Evolutionary conservation across 53 echinoderm and acorn worm genomes (phyloP), one percentile per base, ranked within the genome.

Genomic region (Luidia sarsii): DNA sequence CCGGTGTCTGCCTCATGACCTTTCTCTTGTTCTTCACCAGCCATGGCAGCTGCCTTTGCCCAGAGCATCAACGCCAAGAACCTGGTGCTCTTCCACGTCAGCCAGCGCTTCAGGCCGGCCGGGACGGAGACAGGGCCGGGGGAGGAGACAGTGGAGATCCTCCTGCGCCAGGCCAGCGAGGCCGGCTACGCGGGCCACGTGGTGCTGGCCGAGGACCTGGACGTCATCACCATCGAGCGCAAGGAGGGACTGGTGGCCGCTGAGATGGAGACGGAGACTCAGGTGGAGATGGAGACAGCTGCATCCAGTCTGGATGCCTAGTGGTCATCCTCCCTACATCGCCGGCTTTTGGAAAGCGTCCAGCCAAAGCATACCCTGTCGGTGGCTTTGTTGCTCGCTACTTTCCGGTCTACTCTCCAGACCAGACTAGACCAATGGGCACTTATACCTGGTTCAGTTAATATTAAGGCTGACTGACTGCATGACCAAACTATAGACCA

Each of bases 31-130:
- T 4, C 37, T 38, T 18, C 11, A 53, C 33, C 24, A 88, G 88
- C 41, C 34, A 88, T 88, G 88, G 88, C 80, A 51, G 88, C 72
- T 20, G 54, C 62, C 21, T 82, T 88, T 82, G 88, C 82, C 27
- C 45, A 45, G 20, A 65, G 81, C 24, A 71, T 88, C 41, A 64
- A 73, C n/a, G 82, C 82, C 66, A 88, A 72, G 66, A 82, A 70
- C 33, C 74, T 88, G 1, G 50, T 88, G 2, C 65, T 88, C 27
- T 82, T 82, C 39, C 88, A 88, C 27, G 82, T 88, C 61, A 88
- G 88, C 74, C 88, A 88, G 31, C 72, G 88, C 20, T 88, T 72
- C 59, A 88, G 60, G 65, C 20, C 75, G 9, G 4, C 36, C 13
- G 35, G 56, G 1, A 64, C 72, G 36, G 43, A 29, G 11, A 15